Conservation (phyloP, 1,140 invertebrate species). For the Riptortus pedestris region DNA sequence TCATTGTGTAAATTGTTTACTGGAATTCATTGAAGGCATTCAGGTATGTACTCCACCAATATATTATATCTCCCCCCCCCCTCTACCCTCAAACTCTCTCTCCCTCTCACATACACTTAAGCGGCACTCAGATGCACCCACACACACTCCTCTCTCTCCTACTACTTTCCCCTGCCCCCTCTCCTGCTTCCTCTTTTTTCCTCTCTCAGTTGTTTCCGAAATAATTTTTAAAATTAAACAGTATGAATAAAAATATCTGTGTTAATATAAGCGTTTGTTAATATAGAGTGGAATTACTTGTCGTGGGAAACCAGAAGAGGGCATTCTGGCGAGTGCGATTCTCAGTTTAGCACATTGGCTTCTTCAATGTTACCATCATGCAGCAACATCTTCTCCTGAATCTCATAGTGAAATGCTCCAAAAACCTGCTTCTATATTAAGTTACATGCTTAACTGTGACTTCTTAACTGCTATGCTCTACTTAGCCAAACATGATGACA, state of each 20-base stretch:
- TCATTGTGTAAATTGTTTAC: conserved; percentile 72
- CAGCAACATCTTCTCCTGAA: conserved; percentile 31
- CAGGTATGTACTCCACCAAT: conserved; percentile 48
- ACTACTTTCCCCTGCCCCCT: background rate
- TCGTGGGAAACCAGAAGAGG: conserved; percentile 71
- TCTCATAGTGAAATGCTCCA: conserved; percentile 47
- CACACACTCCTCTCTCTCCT: too few relatives aligned
- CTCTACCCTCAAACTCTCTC: too few relatives aligned
- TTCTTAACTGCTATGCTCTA: conserved; percentile 73
- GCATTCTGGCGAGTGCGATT: conserved; percentile 59
- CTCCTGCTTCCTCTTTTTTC: background rate
- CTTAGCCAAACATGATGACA: conserved; percentile 62
- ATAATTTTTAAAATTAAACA: too few relatives aligned
- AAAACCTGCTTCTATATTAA: conserved; percentile 55
- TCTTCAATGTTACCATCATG: conserved; percentile 61
- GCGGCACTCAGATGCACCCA: too few relatives aligned
- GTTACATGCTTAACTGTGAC: conserved; percentile 58
- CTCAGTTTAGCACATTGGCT: conserved; percentile 70
- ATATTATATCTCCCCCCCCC: too few relatives aligned
- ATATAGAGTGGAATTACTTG: conserved; percentile 46
- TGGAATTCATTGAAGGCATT: conserved; percentile 76
- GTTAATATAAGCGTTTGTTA: too few relatives aligned
- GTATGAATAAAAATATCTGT: too few relatives aligned
- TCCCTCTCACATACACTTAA: too few relatives aligned
- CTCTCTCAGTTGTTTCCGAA: background rate